phyloP scores from a whole-genome alignment of 2,888 invertebrate genomes.

The Drosophila testacea region DNA sequence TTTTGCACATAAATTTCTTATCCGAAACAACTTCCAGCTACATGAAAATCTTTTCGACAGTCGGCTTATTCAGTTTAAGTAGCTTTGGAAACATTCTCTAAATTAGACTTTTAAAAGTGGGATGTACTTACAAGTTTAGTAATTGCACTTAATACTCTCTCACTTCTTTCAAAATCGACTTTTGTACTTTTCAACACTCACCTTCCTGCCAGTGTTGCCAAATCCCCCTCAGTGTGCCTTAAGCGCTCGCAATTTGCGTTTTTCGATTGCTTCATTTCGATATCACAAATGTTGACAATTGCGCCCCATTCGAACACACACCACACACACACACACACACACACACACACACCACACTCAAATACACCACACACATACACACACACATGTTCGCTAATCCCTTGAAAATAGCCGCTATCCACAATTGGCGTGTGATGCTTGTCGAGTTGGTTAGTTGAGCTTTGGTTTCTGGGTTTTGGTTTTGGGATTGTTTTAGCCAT shows the following conservation, averaged over 20 bases:
- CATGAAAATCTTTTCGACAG: no score
- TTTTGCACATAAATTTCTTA: no score
- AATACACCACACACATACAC: constrained; percentile 11
- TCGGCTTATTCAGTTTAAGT: no score
- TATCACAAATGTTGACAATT: constrained; percentile 61
- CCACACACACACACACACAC: constrained; percentile 4
- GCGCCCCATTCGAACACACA: not conserved
- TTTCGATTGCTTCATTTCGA: constrained; percentile 52
- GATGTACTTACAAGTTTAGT: no score
- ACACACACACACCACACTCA: constrained; percentile 19
- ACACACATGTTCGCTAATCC: constrained; percentile 60
- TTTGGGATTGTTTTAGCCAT: constrained; percentile 7
- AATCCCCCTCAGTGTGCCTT: not conserved
- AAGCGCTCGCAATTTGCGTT: constrained; percentile 50
- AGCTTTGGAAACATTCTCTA: no score
- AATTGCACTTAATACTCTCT: no score
- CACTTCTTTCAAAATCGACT: no score
- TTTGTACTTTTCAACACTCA: no score
- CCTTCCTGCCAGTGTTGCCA: not conserved
- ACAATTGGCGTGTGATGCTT: constrained; percentile 59
- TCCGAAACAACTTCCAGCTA: no score
- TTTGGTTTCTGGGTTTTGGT: constrained; percentile 24
- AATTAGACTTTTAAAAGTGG: no score
- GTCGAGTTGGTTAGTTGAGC: constrained; percentile 60
- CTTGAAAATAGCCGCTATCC: constrained; percentile 59